phyloP scores from a whole-genome alignment of 2,888 invertebrate genomes.

The Melieria omissa region DNA sequence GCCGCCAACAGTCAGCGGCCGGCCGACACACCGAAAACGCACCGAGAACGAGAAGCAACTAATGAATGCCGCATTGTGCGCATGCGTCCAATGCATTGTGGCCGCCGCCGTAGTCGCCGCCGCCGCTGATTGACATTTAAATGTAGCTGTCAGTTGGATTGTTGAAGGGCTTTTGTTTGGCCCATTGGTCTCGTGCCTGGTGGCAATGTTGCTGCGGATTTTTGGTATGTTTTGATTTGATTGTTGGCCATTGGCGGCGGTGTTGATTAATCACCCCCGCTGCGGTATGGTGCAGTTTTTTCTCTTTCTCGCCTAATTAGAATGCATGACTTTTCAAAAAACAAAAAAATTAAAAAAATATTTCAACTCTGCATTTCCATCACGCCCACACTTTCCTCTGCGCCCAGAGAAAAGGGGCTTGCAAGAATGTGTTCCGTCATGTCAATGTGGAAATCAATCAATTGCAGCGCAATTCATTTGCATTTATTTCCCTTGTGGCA shows the following conservation, averaged over 20 bases:
- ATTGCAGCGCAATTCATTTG: too few relatives aligned
- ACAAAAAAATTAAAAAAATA: too few relatives aligned
- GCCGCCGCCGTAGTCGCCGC: conserved; percentile 44
- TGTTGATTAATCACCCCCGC: too few relatives aligned
- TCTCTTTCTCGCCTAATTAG: conserved; percentile 15
- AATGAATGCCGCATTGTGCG: not conserved
- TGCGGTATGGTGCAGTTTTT: not conserved
- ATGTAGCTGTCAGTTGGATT: conserved; percentile 34
- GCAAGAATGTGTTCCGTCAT: too few relatives aligned
- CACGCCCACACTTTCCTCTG: too few relatives aligned
- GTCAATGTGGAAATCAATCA: too few relatives aligned
- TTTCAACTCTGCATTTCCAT: too few relatives aligned
- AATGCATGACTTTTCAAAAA: conserved; percentile 13
- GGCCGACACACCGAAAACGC: conserved; percentile 6
- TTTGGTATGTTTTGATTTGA: too few relatives aligned
- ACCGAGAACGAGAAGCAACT: conserved; percentile 14
- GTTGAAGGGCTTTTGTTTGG: not conserved
- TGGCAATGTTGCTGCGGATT: conserved; percentile 9
- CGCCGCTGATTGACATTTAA: conserved; percentile 54
- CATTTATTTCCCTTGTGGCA: too few relatives aligned
- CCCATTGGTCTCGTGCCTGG: conserved; percentile 14
- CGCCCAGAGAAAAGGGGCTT: too few relatives aligned
- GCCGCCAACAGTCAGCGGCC: conserved; percentile 9
- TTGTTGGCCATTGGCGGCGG: too few relatives aligned
- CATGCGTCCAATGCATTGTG: not conserved